Evolutionary conservation across 2,113 vertebrate genomes (phyloP).

Genomic region (Dipodomys ordii): DNA sequence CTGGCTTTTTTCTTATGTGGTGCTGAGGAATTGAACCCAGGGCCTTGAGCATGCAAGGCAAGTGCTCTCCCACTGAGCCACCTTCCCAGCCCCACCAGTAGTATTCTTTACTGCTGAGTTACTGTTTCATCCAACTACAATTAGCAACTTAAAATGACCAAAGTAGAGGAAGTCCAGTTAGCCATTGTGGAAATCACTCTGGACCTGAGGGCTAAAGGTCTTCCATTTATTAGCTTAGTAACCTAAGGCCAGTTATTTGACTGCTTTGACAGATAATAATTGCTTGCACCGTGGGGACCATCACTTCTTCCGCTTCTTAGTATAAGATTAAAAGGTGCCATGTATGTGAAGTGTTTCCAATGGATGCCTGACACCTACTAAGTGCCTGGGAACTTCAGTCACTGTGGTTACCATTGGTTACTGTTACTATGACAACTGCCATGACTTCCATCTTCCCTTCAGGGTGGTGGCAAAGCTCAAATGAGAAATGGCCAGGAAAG

Average conservation of each 20-base stretch:
- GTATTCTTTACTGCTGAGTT: not conserved
- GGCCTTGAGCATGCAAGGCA: too few relatives aligned
- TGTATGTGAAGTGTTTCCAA: not conserved
- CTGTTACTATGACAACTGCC: too few relatives aligned
- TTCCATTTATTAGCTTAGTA: not conserved
- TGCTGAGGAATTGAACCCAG: too few relatives aligned
- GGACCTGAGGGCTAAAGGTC: conserved; percentile 5
- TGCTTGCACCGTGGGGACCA: not conserved
- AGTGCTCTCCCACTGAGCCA: too few relatives aligned
- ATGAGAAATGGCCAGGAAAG: not conserved
- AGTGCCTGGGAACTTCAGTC: not conserved
- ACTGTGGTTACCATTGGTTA: not conserved
- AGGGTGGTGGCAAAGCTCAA: not conserved
- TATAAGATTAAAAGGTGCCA: not conserved
- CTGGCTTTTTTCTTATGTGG: too few relatives aligned
- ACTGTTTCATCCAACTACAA: not conserved
- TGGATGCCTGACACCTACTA: not conserved
- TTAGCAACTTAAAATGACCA: not conserved
- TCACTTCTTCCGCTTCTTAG: not conserved
- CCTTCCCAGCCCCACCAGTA: too few relatives aligned
- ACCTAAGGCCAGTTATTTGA: conserved; percentile 17
- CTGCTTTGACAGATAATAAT: not conserved
- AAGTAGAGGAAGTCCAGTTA: conserved; percentile 5
- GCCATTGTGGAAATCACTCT: conserved; percentile 16
- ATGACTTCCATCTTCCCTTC: not conserved